These are phyloP conservation scores for Anguilla megastoma DNA, from an alignment of 2,797 vertebrate genomes.

Conservation along the genomic window DNA sequence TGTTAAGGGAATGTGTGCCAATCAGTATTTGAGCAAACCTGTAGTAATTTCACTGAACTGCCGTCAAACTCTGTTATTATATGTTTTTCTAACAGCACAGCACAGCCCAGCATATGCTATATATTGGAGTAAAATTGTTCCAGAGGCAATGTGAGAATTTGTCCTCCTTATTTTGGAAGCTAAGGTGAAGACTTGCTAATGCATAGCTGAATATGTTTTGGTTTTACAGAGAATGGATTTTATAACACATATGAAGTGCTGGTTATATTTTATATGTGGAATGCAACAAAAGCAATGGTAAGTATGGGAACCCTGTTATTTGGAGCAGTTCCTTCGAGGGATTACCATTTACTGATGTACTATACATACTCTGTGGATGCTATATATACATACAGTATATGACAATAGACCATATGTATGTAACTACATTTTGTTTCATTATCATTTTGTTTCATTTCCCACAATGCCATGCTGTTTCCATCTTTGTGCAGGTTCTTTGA, in stretches of 20 bases:
- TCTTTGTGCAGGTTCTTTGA: background rate
- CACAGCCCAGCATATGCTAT: background rate
- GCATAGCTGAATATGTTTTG: background rate
- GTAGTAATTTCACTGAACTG: background rate
- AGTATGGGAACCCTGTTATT: background rate
- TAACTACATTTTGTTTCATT: background rate
- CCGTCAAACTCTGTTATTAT: background rate
- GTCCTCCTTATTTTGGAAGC: background rate
- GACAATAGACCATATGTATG: background rate
- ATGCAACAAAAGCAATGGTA: background rate
- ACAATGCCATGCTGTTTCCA: background rate
- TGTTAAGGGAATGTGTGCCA: background rate
- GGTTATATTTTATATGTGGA: background rate
- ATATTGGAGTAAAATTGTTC: background rate
- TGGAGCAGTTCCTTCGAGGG: background rate
- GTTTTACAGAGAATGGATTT: slow-evolving; percentile 9
- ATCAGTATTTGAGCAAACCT: background rate
- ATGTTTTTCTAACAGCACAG: background rate
- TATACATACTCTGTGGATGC: background rate
- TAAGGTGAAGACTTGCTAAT: background rate
- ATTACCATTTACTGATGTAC: background rate
- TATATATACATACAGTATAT: background rate
- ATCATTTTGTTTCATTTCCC: background rate
- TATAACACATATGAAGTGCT: background rate
- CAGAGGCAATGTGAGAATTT: background rate